Conservation (phyloP, 2,797 vertebrate genomes). For the Xiphorhynchus erythropygius region DNA sequence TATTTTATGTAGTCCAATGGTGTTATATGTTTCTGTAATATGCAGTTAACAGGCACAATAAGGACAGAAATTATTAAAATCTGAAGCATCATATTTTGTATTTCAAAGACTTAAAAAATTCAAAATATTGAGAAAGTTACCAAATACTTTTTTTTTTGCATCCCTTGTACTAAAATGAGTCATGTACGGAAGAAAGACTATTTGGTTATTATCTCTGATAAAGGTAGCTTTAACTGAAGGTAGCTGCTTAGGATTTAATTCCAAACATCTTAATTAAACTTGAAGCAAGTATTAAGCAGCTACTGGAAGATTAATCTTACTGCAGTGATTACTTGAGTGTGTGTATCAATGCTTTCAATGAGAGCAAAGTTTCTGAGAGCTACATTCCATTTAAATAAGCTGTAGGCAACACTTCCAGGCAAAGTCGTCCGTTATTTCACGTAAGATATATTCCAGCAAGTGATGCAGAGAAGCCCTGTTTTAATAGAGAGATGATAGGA, state of each 20-base stretch:
- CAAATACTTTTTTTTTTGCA: background rate
- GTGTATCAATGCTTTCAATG: accelerated
- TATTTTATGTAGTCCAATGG: background rate
- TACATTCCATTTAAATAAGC: background rate
- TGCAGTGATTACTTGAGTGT: background rate
- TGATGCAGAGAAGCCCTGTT: background rate
- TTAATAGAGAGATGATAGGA: background rate
- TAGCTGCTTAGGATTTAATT: background rate
- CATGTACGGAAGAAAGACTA: background rate
- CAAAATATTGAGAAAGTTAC: background rate
- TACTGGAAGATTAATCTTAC: background rate
- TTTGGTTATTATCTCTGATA: background rate
- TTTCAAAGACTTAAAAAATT: background rate
- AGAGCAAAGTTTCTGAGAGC: background rate
- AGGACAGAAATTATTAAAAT: background rate
- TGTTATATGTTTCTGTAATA: background rate
- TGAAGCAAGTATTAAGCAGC: background rate
- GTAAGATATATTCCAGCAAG: background rate
- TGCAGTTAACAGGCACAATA: background rate
- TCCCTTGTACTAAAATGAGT: background rate
- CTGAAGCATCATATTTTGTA: background rate
- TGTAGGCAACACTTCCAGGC: background rate
- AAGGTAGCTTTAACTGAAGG: background rate
- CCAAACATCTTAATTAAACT: background rate
- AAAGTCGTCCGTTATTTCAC: background rate